Percentiles rank a stretch among this genome's conserved stretches.
Conservation (phyloP, 2,888 invertebrate genomes). For the Dicyrtoma fusca region DNA sequence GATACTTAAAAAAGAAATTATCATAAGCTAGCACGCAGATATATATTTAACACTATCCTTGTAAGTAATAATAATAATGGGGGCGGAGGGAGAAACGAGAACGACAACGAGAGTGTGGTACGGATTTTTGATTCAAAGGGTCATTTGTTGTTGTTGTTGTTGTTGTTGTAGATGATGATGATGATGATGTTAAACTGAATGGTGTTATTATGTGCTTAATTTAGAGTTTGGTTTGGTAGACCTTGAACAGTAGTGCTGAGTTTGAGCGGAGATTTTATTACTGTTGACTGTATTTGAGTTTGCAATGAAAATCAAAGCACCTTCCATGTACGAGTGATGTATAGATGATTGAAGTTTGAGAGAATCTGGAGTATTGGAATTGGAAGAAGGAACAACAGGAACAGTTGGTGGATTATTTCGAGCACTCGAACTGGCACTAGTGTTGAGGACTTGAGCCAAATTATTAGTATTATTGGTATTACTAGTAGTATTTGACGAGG, state of each 20-base stretch:
- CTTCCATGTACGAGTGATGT: constrained; percentile 28
- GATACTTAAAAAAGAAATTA: too few species aligned
- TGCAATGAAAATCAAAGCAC: constrained; percentile 19
- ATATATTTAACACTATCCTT: not conserved
- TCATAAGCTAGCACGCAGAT: not conserved
- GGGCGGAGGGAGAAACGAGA: not conserved
- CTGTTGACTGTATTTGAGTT: constrained; percentile 14
- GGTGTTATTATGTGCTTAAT: constrained; percentile 11
- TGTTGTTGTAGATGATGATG: not conserved
- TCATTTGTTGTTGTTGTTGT: not conserved
- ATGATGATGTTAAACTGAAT: not conserved
- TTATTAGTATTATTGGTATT: constrained; percentile 1
- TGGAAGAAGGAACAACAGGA: too few species aligned
- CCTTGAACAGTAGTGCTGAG: constrained; percentile 4
- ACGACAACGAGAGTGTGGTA: not conserved
- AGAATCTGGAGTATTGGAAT: not conserved
- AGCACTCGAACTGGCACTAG: constrained; percentile 5
- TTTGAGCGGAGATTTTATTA: constrained; percentile 7
- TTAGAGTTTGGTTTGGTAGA: not conserved
- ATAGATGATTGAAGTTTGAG: constrained; percentile 12
- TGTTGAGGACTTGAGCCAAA: constrained; percentile 3
- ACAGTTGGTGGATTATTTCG: too few species aligned
- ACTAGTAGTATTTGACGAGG: not conserved
- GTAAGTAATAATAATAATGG: too few species aligned
- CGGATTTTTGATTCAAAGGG: constrained; percentile 1